These are phyloP conservation scores for Anguilla anguilla DNA, from an alignment of 2,797 vertebrate genomes.

Conservation along the genomic window DNA sequence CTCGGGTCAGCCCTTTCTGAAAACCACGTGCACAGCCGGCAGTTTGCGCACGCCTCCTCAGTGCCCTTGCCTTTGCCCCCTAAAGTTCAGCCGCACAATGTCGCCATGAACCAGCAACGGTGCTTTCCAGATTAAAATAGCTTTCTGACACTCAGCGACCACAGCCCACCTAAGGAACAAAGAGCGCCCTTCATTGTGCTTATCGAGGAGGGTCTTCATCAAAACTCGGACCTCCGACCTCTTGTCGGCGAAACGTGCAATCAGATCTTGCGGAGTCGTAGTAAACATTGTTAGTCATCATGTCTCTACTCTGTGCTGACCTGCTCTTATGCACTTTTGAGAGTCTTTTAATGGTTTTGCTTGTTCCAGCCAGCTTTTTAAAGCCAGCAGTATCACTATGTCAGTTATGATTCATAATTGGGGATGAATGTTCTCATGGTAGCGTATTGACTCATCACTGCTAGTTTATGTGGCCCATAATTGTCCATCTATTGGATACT, in stretches of 20 bases:
- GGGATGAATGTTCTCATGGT: conserved; percentile 56
- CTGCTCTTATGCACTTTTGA: conserved; percentile 47
- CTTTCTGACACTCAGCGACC: not conserved
- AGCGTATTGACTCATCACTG: conserved; percentile 68
- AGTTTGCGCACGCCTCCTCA: not conserved
- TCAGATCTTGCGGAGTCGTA: conserved; percentile 51
- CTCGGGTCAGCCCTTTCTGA: not conserved
- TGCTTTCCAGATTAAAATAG: not conserved
- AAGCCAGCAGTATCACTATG: conserved; percentile 39
- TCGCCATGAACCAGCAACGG: not conserved
- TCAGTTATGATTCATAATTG: conserved; percentile 51
- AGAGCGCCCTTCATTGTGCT: not conserved
- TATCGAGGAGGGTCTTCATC: conserved; percentile 7
- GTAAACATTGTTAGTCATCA: conserved; percentile 57
- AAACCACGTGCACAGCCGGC: not conserved
- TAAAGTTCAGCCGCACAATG: no score
- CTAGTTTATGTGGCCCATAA: conserved; percentile 70
- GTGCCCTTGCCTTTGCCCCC: not conserved
- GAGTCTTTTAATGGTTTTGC: conserved; percentile 45
- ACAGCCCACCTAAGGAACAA: not conserved
- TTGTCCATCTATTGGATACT: conserved; percentile 69
- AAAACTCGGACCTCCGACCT: conserved; percentile 1
- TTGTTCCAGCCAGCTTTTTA: conserved; percentile 40
- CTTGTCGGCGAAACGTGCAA: conserved; percentile 35
- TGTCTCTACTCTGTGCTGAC: conserved; percentile 38